Conservation (phyloP, 2,113 vertebrate genomes). For the Centropristis striata region DNA sequence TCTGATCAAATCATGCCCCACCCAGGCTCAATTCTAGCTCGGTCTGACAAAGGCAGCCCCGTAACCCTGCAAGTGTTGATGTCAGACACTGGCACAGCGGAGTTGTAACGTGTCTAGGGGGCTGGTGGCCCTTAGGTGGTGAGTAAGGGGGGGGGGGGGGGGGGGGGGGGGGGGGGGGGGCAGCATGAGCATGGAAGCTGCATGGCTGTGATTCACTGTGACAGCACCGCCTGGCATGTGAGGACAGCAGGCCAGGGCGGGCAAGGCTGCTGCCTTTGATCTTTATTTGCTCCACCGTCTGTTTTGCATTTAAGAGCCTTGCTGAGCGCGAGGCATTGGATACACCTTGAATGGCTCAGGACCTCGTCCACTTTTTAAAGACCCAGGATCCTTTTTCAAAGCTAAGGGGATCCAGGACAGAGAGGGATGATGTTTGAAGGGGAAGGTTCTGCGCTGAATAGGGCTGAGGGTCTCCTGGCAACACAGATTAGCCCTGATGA, state of each 20-base stretch:
- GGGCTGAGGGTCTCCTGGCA: conserved; percentile 61
- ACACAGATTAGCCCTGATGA: conserved; percentile 74
- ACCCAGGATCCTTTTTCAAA: conserved; percentile 84
- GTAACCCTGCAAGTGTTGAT: conserved; percentile 38
- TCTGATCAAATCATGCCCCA: too few species aligned
- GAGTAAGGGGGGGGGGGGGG: conserved; percentile 23
- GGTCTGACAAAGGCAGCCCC: conserved; percentile 27
- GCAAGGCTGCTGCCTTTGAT: conserved; percentile 84
- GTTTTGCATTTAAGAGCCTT: conserved; percentile 86
- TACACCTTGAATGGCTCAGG: conserved; percentile 82
- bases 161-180: conserved; percentile 16
- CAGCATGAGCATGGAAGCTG: conserved; percentile 67
- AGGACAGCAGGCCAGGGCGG: conserved; percentile 81
- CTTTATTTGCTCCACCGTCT: conserved; percentile 85
- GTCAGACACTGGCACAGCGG: conserved; percentile 42
- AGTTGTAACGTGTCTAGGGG: conserved; percentile 24
- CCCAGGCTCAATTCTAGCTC: conserved; percentile 30
- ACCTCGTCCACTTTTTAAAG: conserved; percentile 79
- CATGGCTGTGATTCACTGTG: conserved; percentile 82
- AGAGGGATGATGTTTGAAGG: conserved; percentile 69
- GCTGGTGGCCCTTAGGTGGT: conserved; percentile 51
- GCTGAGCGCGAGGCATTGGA: conserved; percentile 84
- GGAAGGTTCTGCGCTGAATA: conserved; percentile 44
- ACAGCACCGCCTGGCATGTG: conserved; percentile 83
- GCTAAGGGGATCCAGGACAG: conserved; percentile 68